Evolutionary conservation across 2,113 vertebrate genomes (phyloP), one percentile per base, ranked within the genome.

Genomic region (Pungitius pungitius): DNA sequence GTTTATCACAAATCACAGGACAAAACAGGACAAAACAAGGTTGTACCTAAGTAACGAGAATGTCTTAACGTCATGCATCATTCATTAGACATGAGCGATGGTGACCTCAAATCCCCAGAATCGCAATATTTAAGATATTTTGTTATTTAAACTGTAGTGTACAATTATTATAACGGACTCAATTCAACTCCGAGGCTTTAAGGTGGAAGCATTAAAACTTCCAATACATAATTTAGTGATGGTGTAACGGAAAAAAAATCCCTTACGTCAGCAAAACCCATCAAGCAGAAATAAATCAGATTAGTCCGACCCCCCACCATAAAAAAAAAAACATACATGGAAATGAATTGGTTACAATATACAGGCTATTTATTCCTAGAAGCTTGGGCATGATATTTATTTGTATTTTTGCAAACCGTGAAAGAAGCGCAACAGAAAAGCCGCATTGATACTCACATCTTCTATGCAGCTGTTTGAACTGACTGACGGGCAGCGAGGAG

Each of bases 391-490:
- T 10, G 15, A n/a, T 20, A 52, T 17, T 17, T 1, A 17, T 40
- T 45, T 61, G 18, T 30, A 5, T 18, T 14, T 47, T 49, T 47
- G 20, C 56, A 0, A 8, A 1, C 6, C 7, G 14, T 2, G 26
- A 22, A 76, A 60, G 78, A n/a, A 81, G 30, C 22, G 72, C 63
- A 75, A 33, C n/a, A 75, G 71, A 87, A 91, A 84, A 82, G 20
- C 80, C 87, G 87, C 89, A 90, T 84, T 73, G 83, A 83, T 92
- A 94, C 93, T 94, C 87, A 94, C 93, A 94, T 94, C 73, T 85
- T 90, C 87, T 91, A 75, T 89, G 90, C 91, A 93, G 93, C 78
- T 85, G 90, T 85, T 90, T 82, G 80, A 81, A 89, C 59, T 90
- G 89, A 89, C 85, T 91, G 85, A 87, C 85, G 65, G 70, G 54